Base-by-base conservation (phyloP, 2,888 invertebrate genomes). In the Brachyptera risi region DNA sequence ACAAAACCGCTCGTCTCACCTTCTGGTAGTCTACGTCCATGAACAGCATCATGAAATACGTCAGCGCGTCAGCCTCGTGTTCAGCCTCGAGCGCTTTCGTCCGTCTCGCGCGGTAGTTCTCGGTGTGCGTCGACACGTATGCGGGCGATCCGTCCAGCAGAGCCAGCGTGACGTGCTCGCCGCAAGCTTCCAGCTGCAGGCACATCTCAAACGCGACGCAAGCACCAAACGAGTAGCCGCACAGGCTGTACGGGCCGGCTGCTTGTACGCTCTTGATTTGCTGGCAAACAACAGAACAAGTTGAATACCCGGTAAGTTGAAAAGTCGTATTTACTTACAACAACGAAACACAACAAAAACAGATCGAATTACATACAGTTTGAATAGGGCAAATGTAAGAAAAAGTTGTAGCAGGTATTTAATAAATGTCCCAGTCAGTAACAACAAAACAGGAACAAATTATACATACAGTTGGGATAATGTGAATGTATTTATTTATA, bases 141-240 rank as follows among this genome's bases (percentile, higher is more conserved):
- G 84, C 83, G 3, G 91, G 93, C 23, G 93, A 92, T 42, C 97
- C 97, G 77, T 98, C 98, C 68, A 98, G 79, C 68, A 97, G 82
- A 67, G 90, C 83, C 37, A 95, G 77, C 51, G 82, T 79, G 27
- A 81, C 79, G 65, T 72, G 75, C 70, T 83, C 81, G 17, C 69
- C 71, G 42, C 76, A 77, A 67, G 79, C 77, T 73, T 94, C 91
- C 59, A 97, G 78, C 73, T 91, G 89, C 31, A 89, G 77, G 24
- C 92, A 92, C 87, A 98, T 96, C 79, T 97, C 97, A 74, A 95
- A 92, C 17, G 95, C 96, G 35, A 98, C 89, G 68, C 90, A 86
- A 42, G 94, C 92, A 65, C 99, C 98, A 76, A 92, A 97, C 0
- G 97, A 98, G 78, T 99, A 98, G 1, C 97, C 98, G 47, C 91